These are phyloP conservation scores for Epicampocera succincta DNA, from an alignment of 2,888 invertebrate species.

Conservation along the genomic window DNA sequence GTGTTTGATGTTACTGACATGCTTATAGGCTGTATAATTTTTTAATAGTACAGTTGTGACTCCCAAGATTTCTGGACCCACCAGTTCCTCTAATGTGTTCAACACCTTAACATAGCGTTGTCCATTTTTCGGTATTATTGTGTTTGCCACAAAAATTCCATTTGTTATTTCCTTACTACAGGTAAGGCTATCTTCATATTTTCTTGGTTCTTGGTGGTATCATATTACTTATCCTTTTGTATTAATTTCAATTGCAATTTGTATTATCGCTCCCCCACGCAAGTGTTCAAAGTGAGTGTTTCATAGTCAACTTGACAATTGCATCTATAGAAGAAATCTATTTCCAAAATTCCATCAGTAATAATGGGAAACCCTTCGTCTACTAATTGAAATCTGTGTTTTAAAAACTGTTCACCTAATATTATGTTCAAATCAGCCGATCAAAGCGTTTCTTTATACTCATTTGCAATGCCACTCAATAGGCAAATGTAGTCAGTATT, in stretches of 20 bases:
- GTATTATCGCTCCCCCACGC: conserved; percentile 1
- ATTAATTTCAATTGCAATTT: conserved; percentile 23
- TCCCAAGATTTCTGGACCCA: neutral
- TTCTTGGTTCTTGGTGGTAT: conserved; percentile 17
- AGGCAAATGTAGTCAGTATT: conserved; percentile 23
- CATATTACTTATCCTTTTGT: conserved; percentile 10
- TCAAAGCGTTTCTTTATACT: neutral
- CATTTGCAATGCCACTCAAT: conserved; percentile 18
- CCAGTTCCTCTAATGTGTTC: conserved; percentile 16
- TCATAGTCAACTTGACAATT: conserved; percentile 13
- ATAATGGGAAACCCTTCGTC: conserved; percentile 14
- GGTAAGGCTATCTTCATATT: neutral
- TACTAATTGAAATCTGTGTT: conserved; percentile 21
- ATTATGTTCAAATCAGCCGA: conserved; percentile 9
- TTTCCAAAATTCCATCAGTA: conserved; percentile 19
- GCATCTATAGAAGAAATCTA: conserved; percentile 17
- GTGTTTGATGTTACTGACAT: conserved; percentile 2
- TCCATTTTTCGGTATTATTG: conserved; percentile 6
- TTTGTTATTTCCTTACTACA: conserved; percentile 7
- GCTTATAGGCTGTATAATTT: conserved; percentile 14
- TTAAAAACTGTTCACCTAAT: conserved; percentile 21
- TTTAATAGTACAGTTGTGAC: conserved; percentile 12
- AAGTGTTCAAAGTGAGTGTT: conserved; percentile 14
- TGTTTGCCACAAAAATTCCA: conserved; percentile 11
- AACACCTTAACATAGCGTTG: conserved; percentile 5